Conservation (phyloP, 2,888 invertebrate species). For the Polia nebulosa region DNA sequence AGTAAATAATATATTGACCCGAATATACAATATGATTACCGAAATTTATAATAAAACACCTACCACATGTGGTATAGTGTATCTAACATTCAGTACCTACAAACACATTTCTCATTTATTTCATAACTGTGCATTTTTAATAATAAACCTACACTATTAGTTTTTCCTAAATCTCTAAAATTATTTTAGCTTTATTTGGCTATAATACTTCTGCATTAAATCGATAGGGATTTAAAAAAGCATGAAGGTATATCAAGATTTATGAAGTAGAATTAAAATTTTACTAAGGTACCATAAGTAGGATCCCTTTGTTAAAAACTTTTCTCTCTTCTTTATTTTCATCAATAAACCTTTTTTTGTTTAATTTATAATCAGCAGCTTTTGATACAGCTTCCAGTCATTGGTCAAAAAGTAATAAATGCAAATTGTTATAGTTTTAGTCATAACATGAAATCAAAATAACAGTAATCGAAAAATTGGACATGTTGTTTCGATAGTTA, state of each 20-base stretch:
- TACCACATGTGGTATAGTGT: neutral
- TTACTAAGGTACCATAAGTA: neutral
- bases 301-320: neutral
- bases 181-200: conserved; percentile 37
- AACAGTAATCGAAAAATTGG: neutral
- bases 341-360: no score
- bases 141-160: neutral
- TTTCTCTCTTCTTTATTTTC: neutral
- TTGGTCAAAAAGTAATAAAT: neutral
- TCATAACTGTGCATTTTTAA: conserved; percentile 29
- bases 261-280: neutral
- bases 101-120: neutral
- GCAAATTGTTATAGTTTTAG: neutral
- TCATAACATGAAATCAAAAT: neutral
- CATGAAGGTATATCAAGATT: neutral
- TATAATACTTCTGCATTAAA: conserved; percentile 25
- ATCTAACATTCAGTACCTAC: conserved; percentile 2
- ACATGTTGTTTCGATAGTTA: conserved; percentile 3
- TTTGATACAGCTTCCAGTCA: neutral
- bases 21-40: neutral
- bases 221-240: neutral
- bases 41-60: neutral
- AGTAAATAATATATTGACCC: neutral
- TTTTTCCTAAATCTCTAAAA: conserved; percentile 1
- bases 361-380: neutral